Evolutionary conservation across 1,140 invertebrate genomes (phyloP).

Genomic region (Drosophila pseudoananassae): DNA sequence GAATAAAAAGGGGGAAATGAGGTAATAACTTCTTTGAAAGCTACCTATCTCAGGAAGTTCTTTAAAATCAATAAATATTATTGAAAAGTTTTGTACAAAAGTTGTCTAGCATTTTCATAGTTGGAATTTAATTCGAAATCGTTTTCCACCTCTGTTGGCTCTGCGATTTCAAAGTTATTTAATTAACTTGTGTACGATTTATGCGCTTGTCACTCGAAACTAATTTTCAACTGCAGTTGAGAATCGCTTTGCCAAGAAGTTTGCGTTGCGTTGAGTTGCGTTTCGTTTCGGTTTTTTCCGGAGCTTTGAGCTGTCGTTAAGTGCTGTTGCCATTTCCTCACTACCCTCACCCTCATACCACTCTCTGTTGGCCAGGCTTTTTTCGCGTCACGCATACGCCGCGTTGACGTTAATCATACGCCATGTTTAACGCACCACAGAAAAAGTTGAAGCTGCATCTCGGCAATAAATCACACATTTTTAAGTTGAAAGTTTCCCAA

Average conservation of each 20-base stretch:
- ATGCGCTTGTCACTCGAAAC: constrained; percentile 39
- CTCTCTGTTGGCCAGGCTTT: no score
- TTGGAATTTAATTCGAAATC: constrained; percentile 10
- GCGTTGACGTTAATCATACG: constrained; percentile 80
- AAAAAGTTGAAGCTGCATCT: constrained; percentile 53
- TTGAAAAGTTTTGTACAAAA: background rate
- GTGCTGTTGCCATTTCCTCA: constrained; percentile 20
- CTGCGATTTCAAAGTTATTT: constrained; percentile 35
- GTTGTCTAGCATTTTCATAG: no score
- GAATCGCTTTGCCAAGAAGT: constrained; percentile 38
- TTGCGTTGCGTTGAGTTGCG: constrained; percentile 29
- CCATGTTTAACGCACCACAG: constrained; percentile 71
- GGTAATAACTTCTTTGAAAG: no score
- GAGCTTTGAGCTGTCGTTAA: constrained; percentile 38
- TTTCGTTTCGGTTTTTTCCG: constrained; percentile 23
- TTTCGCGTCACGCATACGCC: constrained; percentile 64
- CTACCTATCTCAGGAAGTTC: background rate
- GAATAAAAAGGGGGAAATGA: background rate
- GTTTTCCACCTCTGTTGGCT: constrained; percentile 7
- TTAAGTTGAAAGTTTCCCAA: constrained; percentile 48
- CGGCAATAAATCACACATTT: constrained; percentile 75
- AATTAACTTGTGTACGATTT: constrained; percentile 46
- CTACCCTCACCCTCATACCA: background rate
- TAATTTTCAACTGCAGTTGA: constrained; percentile 50
- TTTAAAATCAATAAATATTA: background rate